Evolutionary conservation across 2,888 invertebrate species (phyloP).

Genomic region (Prosapia bicincta): DNA sequence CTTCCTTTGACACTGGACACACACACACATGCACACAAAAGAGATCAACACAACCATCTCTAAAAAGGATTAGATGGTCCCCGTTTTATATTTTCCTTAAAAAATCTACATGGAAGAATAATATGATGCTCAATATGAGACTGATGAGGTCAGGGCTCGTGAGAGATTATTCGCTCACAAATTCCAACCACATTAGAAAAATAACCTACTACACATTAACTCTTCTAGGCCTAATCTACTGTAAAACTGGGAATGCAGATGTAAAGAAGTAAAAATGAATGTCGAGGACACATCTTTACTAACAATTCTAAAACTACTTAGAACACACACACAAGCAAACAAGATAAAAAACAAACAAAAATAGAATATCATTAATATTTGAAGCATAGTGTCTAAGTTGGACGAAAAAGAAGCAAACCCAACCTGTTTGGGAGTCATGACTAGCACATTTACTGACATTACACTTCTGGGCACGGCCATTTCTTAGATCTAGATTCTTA

Average conservation of each 20-base stretch:
- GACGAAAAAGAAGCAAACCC: neutral
- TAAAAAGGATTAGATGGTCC: slow-evolving; percentile 26
- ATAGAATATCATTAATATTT: neutral
- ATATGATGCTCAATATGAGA: slow-evolving; percentile 13
- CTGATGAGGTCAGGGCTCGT: slow-evolving; percentile 8
- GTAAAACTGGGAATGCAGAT: slow-evolving; percentile 23
- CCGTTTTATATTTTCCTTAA: slow-evolving; percentile 24
- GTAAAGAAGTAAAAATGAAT: neutral
- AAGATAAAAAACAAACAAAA: neutral
- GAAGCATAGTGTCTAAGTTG: neutral
- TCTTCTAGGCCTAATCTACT: slow-evolving; percentile 34
- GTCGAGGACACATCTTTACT: neutral
- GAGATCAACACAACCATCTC: slow-evolving; percentile 15
- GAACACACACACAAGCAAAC: slow-evolving; percentile 21
- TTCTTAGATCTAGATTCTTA: neutral
- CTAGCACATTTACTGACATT: neutral
- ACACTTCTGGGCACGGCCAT: neutral
- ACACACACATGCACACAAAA: slow-evolving; percentile 22
- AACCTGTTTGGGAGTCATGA: neutral
- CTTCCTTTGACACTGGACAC: slow-evolving; percentile 3
- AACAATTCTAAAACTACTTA: slow-evolving; percentile 8
- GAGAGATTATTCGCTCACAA: slow-evolving; percentile 30
- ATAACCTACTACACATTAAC: slow-evolving; percentile 38
- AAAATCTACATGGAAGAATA: slow-evolving; percentile 29
- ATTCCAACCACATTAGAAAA: slow-evolving; percentile 37